These are phyloP conservation scores for Watersipora subatra DNA, from an alignment of 1,140 invertebrate species.

Conservation along the genomic window DNA sequence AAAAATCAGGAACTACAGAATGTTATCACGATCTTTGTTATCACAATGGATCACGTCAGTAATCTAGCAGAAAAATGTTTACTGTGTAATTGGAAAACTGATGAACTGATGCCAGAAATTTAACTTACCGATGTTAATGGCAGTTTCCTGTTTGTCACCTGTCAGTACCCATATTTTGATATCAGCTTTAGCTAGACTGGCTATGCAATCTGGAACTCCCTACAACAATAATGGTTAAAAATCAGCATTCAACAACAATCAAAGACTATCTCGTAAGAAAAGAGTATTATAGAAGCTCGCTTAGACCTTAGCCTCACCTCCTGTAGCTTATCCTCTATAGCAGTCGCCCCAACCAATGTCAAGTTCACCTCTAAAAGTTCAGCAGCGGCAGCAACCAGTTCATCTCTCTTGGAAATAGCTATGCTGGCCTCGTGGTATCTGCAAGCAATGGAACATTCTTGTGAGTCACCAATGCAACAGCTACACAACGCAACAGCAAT, in stretches of 20 bases:
- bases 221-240: constrained; percentile 11
- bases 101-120: too few species aligned
- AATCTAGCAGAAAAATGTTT: too few species aligned
- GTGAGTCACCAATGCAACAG: too few species aligned
- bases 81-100: too few species aligned
- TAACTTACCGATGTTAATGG: constrained; percentile 78
- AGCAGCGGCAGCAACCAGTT: constrained; percentile 63
- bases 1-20: too few species aligned
- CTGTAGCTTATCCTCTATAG: constrained; percentile 82
- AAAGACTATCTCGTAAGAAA: not conserved
- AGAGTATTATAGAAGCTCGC: not conserved
- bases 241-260: not conserved
- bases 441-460: too few species aligned
- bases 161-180: constrained; percentile 88
- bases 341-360: constrained; percentile 43
- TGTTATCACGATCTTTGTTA: too few species aligned
- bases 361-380: constrained; percentile 55
- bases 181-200: constrained; percentile 65
- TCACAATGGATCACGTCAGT: too few species aligned
- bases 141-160: constrained; percentile 97
- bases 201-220: constrained; percentile 76
- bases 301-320: constrained; percentile 23
- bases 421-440: constrained; percentile 54
- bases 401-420: constrained; percentile 56
- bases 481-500: too few species aligned